These are phyloP conservation scores for Rhagoletis zephyria DNA, from an alignment of 1,140 invertebrate species.

Conservation along the genomic window DNA sequence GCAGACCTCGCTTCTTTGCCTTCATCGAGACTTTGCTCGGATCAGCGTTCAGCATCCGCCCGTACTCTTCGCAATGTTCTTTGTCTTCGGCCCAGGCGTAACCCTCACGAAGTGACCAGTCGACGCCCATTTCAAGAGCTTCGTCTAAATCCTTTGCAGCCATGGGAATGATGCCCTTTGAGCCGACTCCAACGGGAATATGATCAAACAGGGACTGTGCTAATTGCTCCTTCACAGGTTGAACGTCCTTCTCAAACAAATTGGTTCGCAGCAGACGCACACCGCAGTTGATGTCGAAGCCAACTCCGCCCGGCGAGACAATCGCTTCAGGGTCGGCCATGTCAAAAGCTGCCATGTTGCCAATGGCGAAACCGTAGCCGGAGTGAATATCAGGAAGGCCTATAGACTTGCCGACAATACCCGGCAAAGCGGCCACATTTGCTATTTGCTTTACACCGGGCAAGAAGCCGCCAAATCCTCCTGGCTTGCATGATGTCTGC, in stretches of 20 bases:
- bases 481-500: conserved; percentile 89
- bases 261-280: conserved; percentile 96
- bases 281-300: conserved; percentile 99
- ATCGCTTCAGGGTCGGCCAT: conserved; percentile 92
- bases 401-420: conserved; percentile 91
- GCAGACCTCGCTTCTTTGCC: conserved; percentile 98
- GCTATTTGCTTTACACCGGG: conserved; percentile 99
- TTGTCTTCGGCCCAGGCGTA: conserved; percentile 99
- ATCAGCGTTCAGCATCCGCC: conserved; percentile 98
- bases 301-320: conserved; percentile 98
- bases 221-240: conserved; percentile 96
- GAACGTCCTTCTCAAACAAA: conserved; percentile 93
- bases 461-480: conserved; percentile 93
- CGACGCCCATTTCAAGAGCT: conserved; percentile 99
- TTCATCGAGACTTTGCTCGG: conserved; percentile 95
- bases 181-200: conserved; percentile 99
- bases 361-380: conserved; percentile 98
- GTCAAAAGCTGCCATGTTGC: conserved; percentile 99
- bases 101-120: conserved; percentile 98
- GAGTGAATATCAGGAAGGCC: conserved; percentile 99
- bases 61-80: conserved; percentile 99
- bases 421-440: conserved; percentile 98
- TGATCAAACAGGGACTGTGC: conserved; percentile 99
- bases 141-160: conserved; percentile 96
- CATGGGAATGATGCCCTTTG: conserved; percentile 99